Percentiles rank a stretch among this genome's conserved stretches.
Evolutionary conservation across 2,888 invertebrate species (phyloP).

Genomic region (Teleiodes luculella): DNA sequence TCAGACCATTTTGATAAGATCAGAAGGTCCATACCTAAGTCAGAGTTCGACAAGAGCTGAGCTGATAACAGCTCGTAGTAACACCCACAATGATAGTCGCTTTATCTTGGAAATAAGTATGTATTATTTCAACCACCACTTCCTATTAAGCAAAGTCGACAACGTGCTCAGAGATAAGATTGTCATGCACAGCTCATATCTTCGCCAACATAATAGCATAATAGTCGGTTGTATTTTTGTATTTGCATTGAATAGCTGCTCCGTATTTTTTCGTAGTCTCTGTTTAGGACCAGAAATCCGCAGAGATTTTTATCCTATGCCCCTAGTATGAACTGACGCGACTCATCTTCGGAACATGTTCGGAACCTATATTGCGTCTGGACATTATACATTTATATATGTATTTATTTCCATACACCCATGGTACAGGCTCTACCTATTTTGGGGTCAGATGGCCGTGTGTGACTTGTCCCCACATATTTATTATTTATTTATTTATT

Average conservation of each 20-base stretch:
- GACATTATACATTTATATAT: too few species aligned
- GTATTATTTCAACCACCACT: neutral
- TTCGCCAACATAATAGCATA: neutral
- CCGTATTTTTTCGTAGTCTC: neutral
- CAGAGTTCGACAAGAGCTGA: neutral
- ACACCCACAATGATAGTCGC: neutral
- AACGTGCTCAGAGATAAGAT: neutral
- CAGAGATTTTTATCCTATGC: neutral
- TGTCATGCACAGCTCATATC: constrained; percentile 1
- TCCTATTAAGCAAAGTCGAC: neutral
- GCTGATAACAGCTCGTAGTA: neutral
- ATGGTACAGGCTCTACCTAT: too few species aligned
- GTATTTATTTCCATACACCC: too few species aligned
- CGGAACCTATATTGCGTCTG: too few species aligned
- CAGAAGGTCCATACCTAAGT: neutral
- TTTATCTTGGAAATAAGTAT: neutral
- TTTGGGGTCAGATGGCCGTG: too few species aligned
- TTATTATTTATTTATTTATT: too few species aligned
- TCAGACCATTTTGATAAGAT: neutral
- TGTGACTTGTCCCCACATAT: too few species aligned
- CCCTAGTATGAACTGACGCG: too few species aligned
- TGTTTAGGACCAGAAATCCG: neutral
- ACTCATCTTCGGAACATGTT: too few species aligned
- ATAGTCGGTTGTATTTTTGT: neutral
- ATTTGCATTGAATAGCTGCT: neutral